Base-by-base conservation (phyloP, 2,113 vertebrate genomes). In the Oreochromis tanganicae region DNA sequence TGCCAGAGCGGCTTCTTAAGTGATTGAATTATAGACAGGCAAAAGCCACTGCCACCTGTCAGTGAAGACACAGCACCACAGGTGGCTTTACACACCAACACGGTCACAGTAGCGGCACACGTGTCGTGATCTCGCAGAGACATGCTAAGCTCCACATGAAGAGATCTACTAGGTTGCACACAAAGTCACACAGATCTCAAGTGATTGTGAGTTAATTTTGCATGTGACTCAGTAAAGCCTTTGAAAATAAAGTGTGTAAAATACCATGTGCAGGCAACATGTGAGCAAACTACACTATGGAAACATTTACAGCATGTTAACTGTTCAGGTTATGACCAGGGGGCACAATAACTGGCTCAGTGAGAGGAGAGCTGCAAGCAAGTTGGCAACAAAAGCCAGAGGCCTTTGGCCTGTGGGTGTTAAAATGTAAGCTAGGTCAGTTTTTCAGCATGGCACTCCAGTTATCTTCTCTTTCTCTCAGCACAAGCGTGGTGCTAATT, bases 11-110 rank as follows among this genome's bases (percentile, higher is more conserved):
- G 16, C 21, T 46, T 50, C 12, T 21, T 79, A 79, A 17, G 57
- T 56, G 61, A 48, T 34, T 86, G 36, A 83, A 82, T 61, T 66
- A 46, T 46, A 9, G 36, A 21, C 13, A 41, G 41, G 80, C 79
- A 43, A 78, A 79, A 84, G 71, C 68, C 79, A 38, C n/a, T 5
- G 57, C 82, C 93, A 95, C 89, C 89, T 93, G 93, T 93, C 94
- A 94, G 48, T 27, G n/a, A 83, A 92, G 94, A 95, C 93, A 80
- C 32, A 32, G 59, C 13, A 86, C 78, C 94, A 96, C 95, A 95
- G 92, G 92, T 95, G 95, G 87, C 87, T 73, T 71, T 86, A 82
- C 56, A 81, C 79, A 82, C 27, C 5, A 8, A 81, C 80, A 59
- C 34, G 38, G 78, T 80, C 66, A 50, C 59, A 80, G 63, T 90